Evolutionary conservation across 2,888 invertebrate genomes (phyloP).

Genomic region (Galeruca laticollis): DNA sequence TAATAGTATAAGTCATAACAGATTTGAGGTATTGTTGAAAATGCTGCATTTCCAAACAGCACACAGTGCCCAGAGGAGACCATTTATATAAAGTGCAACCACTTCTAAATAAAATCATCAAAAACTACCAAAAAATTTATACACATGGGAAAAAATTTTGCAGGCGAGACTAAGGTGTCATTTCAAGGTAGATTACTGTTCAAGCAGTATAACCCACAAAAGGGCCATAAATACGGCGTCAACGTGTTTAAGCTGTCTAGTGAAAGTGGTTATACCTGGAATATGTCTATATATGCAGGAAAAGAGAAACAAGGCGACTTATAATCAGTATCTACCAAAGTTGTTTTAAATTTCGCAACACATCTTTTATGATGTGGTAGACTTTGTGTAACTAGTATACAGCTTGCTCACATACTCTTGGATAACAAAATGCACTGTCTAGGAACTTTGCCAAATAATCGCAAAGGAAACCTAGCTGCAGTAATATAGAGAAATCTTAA

Average conservation of each 20-base stretch:
- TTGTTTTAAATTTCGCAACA: conserved; percentile 33
- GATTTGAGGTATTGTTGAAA: conserved; percentile 38
- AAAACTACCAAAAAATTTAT: conserved; percentile 44
- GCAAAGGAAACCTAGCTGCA: too few species aligned
- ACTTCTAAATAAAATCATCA: conserved; percentile 44
- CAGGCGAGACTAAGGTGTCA: conserved; percentile 52
- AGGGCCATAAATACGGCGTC: conserved; percentile 53
- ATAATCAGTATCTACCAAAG: conserved; percentile 23
- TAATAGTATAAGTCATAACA: conserved; percentile 32
- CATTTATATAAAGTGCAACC: conserved; percentile 47
- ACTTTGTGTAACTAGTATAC: conserved; percentile 33
- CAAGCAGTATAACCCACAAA: conserved; percentile 51
- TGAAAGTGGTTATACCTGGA: conserved; percentile 43
- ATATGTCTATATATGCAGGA: conserved; percentile 44
- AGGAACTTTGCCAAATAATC: conserved; percentile 38
- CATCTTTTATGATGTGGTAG: conserved; percentile 24
- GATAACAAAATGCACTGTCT: conserved; percentile 36
- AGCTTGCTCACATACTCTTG: conserved; percentile 37
- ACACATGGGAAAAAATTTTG: conserved; percentile 49
- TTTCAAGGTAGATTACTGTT: conserved; percentile 51
- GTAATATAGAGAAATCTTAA: too few species aligned
- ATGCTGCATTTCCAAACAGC: conserved; percentile 51
- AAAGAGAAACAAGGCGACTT: conserved; percentile 41
- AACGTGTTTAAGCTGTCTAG: conserved; percentile 54
- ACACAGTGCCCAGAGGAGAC: conserved; percentile 47